Evolutionary conservation across 2,113 vertebrate species (phyloP).

Genomic region (Balaeniceps rex): DNA sequence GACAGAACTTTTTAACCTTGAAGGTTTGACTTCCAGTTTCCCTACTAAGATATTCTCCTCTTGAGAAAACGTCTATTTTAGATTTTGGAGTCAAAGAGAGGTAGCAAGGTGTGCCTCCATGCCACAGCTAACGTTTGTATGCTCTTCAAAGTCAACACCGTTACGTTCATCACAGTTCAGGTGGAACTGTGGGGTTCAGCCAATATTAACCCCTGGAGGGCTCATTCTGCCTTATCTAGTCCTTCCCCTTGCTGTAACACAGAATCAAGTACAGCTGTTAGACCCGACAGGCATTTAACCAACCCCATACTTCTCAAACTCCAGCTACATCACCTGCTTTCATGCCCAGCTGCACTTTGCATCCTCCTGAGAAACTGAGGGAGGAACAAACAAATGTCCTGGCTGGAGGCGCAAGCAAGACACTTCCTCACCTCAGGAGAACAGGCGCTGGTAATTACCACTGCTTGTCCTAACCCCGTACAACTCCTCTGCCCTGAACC

Average conservation of each 20-base stretch:
- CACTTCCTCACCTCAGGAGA: not conserved
- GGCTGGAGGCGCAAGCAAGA: accelerated
- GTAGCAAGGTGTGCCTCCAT: not conserved
- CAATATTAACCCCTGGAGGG: not conserved
- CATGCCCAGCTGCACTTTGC: not conserved
- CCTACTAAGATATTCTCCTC: not conserved
- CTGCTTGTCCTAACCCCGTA: not conserved
- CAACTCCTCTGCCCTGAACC: not conserved
- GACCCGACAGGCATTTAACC: too few species aligned
- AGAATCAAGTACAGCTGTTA: not conserved
- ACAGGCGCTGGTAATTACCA: not conserved
- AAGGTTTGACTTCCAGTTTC: not conserved
- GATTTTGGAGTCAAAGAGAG: not conserved
- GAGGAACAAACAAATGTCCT: not conserved
- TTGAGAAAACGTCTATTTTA: not conserved
- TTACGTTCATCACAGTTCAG: accelerated
- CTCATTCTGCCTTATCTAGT: not conserved
- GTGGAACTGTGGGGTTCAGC: not conserved
- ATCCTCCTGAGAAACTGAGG: not conserved
- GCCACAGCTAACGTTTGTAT: not conserved
- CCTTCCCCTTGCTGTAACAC: not conserved
- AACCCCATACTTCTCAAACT: not conserved
- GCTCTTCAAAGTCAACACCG: not conserved
- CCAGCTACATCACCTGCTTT: not conserved
- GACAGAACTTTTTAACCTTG: not conserved